Base-by-base conservation (phyloP, 1,140 invertebrate genomes). In the Periplaneta americana region DNA sequence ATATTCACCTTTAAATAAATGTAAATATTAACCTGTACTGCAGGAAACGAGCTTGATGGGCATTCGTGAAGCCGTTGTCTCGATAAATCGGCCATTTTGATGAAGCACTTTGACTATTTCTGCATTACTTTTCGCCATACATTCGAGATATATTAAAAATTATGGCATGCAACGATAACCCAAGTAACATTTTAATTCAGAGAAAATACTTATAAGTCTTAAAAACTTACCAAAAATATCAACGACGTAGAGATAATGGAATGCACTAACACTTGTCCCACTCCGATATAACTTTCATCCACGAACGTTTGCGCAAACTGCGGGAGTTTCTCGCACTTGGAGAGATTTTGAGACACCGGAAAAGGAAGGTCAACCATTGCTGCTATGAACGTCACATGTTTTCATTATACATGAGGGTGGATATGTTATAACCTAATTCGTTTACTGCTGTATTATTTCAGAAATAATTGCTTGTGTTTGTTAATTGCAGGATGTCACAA, bases 401-500 rank as follows among this genome's bases (percentile, higher is more conserved):
- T n/a, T 28, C 48, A 28, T 66, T n/a, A n/a, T n/a, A n/a, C n/a
- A n/a, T n/a, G n/a, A n/a, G n/a, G n/a, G n/a, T n/a, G n/a, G n/a
- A n/a, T n/a, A n/a, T n/a, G n/a, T n/a, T n/a, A n/a, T n/a, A n/a
- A n/a, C n/a, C n/a, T n/a, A n/a, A n/a, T n/a, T n/a, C n/a, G n/a
- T n/a, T n/a, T n/a, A n/a, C n/a, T n/a, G n/a, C n/a, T n/a, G n/a
- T n/a, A n/a, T n/a, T n/a, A n/a, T n/a, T n/a, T n/a, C n/a, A n/a
- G n/a, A n/a, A n/a, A 28, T 28, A 8, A 66, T 66, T 28, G 1
- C n/a, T 2, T n/a, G 10, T 11, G 6, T 4, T 66, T n/a, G n/a
- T 66, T 28, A 5, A 0, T n/a, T 66, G 22, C 22, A 81, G 11
- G 32, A 85, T 85, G 85, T 83, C 84, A 34, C 76, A 84, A 37